A percentile compares a stretch with the other conserved stretches of the same genome.
Evolutionary conservation across 2,113 vertebrate genomes (phyloP).

Genomic region (Mus musculus): DNA sequence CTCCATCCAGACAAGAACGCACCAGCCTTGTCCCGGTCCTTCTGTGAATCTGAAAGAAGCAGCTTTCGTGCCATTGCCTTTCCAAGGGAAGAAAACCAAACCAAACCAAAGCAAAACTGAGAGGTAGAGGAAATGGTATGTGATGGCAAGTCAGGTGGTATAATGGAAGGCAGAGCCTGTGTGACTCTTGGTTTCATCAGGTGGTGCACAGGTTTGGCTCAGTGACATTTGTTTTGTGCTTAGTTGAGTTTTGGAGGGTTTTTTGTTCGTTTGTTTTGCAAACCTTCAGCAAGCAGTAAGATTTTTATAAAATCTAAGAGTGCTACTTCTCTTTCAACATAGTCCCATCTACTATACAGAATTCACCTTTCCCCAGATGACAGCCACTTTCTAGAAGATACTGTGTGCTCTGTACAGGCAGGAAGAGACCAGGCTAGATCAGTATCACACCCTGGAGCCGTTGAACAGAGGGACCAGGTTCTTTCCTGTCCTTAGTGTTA

Average conservation of each 20-base stretch:
- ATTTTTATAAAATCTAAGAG: not conserved
- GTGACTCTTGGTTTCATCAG: too few relatives aligned
- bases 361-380: not conserved
- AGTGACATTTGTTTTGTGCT: not conserved
- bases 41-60: not conserved
- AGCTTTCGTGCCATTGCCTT: not conserved
- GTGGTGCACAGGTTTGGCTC: fast-evolving
- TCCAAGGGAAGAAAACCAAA: not conserved
- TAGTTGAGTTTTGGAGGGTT: not conserved
- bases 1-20: not conserved
- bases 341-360: not conserved
- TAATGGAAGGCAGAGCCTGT: not conserved
- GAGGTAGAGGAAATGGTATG: not conserved
- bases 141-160: too few relatives aligned
- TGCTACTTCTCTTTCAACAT: not conserved
- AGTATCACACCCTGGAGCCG: not conserved
- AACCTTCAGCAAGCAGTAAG: not conserved
- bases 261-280: not conserved
- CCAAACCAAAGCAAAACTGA: not conserved
- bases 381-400: not conserved
- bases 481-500: not conserved
- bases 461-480: not conserved
- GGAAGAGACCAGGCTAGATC: not conserved
- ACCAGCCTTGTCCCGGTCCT: not conserved
- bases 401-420: not conserved